Conservation (phyloP, 2,888 invertebrate species). For the Hirtodrosophila cameraria region DNA sequence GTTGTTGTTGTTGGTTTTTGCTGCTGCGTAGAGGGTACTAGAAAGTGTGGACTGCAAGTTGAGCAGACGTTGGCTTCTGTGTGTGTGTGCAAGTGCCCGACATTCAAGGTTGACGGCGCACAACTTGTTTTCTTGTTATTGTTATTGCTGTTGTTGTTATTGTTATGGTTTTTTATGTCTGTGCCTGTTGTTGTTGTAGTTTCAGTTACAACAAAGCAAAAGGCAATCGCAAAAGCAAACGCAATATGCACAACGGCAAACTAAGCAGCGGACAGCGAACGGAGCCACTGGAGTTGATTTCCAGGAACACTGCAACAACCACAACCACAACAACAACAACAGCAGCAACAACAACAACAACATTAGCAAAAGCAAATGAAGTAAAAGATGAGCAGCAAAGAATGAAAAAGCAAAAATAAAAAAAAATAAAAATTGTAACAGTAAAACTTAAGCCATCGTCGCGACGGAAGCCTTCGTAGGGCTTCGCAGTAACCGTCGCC, state of each 20-base stretch:
- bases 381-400: slow-evolving; percentile 5
- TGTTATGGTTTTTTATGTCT: slow-evolving; percentile 32
- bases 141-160: slow-evolving; percentile 41
- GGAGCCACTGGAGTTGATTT: slow-evolving; percentile 23
- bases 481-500: slow-evolving; percentile 31
- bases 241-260: slow-evolving; percentile 26
- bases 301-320: slow-evolving; percentile 30
- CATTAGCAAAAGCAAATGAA: slow-evolving; percentile 5
- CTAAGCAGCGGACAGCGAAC: slow-evolving; percentile 1
- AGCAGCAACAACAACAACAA: slow-evolving; percentile 4
- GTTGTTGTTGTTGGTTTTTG: slow-evolving; percentile 17
- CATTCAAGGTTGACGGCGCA: slow-evolving; percentile 73
- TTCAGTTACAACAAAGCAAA: slow-evolving; percentile 49
- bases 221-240: slow-evolving; percentile 36
- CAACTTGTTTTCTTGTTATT: slow-evolving; percentile 63
- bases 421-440: slow-evolving; percentile 42
- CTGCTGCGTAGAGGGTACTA: slow-evolving; percentile 51
- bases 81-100: slow-evolving; percentile 65
- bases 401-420: slow-evolving; percentile 16
- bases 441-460: slow-evolving; percentile 53
- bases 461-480: slow-evolving; percentile 50
- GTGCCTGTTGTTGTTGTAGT: slow-evolving; percentile 27
- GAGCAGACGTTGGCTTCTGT: slow-evolving; percentile 6
- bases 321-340: slow-evolving; percentile 10
- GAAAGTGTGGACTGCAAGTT: slow-evolving; percentile 29